Evolutionary conservation across 1,140 invertebrate species (phyloP), one percentile per base, ranked within the genome.

Genomic region (Diabrotica virgifera): DNA sequence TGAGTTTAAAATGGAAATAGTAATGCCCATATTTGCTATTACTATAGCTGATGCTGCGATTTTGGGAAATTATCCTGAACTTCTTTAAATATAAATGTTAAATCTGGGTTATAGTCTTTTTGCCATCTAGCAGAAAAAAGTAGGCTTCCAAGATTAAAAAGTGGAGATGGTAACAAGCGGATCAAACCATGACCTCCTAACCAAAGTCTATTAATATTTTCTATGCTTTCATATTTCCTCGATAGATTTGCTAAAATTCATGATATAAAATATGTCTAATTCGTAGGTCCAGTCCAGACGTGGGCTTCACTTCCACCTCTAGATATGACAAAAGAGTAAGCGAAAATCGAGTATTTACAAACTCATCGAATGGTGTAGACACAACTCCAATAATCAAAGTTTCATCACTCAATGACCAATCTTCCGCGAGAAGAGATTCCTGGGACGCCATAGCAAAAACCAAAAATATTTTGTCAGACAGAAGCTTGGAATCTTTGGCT

Each of bases 401-500:
- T 5, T 89, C 87, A 5, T 85, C 88, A n/a, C 82, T 86, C 71
- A 85, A 72, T 7, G 80, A 88, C 70, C 80, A 84, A 3, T 82
- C 85, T 35, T 79, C 82, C 7, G 78, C 84, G 0, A 82, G 89
- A 67, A 83, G 88, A 61, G 90, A 92, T 72, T 90, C 89, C 7
- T 92, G 90, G 90, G 90, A 93, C 74, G 86, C 87, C 0, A 87
- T 91, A 24, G 87, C 89, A n/a, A 91, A 90, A 79, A 91, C 90
- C 2, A 86, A 87, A 74, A 87, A 89, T 55, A 83, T 90, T 69
- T 79, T 91, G 11, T 88, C 86, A 8, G 85, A 87, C 72, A 83
- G 86, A 35, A 86, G 82, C 70, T 75, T 89, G 14, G 87, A 89
- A 74, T 89, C 87, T 0, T 76, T 89, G 37, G 86, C 86, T 6